Evolutionary conservation across 2,888 invertebrate genomes (phyloP).

Genomic region (Ichneumoninae sp.): DNA sequence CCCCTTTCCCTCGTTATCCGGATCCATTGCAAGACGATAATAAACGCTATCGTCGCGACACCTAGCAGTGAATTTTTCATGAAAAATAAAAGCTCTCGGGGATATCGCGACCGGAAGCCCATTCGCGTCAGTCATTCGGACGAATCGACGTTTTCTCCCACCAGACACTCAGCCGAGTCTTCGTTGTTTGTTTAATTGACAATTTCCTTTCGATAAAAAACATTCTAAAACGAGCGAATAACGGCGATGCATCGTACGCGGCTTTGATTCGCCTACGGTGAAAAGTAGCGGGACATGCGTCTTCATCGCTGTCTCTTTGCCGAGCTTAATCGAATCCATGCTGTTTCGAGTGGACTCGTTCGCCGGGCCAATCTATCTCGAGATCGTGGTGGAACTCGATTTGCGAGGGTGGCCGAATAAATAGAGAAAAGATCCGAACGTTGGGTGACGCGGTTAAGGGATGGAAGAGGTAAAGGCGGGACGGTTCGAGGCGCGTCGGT

Average conservation of each 20-base stretch:
- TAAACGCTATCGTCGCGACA: slow-evolving; percentile 10
- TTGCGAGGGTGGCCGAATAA: slow-evolving; percentile 40
- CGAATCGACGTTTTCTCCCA: background rate
- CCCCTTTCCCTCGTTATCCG: slow-evolving; percentile 13
- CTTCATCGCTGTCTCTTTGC: slow-evolving; percentile 9
- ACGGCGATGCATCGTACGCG: background rate
- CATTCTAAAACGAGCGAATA: background rate
- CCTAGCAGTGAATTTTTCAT: slow-evolving; percentile 22
- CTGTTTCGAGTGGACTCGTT: slow-evolving; percentile 37
- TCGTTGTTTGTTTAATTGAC: no score
- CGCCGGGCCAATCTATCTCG: slow-evolving; percentile 35
- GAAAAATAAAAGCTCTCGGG: slow-evolving; percentile 1
- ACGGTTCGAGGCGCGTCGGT: background rate
- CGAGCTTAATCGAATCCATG: slow-evolving; percentile 58
- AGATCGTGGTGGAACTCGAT: slow-evolving; percentile 56
- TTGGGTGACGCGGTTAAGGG: slow-evolving; percentile 14
- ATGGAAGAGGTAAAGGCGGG: background rate
- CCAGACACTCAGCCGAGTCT: no score
- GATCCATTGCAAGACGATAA: slow-evolving; percentile 34
- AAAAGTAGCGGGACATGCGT: background rate
- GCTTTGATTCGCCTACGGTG: background rate
- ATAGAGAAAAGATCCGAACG: slow-evolving; percentile 51
- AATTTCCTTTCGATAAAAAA: no score
- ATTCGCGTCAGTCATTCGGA: background rate
- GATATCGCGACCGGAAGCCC: background rate